Percentiles rank a stretch among this genome's conserved stretches.
These are phyloP conservation scores for Speoplatyrhinus poulsoni DNA, from an alignment of 2,113 vertebrate species.

Conservation along the genomic window DNA sequence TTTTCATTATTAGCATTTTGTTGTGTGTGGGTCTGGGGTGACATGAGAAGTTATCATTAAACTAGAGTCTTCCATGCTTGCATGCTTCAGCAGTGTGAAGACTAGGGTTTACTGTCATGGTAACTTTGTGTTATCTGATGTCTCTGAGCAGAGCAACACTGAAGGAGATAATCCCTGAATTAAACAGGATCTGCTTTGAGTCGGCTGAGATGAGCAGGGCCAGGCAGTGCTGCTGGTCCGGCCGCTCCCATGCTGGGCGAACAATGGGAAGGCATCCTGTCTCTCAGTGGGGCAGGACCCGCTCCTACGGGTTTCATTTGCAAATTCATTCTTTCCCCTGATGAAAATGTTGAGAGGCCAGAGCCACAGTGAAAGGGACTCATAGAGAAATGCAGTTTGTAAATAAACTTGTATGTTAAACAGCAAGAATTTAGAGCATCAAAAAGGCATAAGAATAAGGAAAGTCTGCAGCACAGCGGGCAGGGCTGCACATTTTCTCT, in stretches of 20 bases:
- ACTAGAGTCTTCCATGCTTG: constrained; percentile 73
- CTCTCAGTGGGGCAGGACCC: constrained; percentile 95
- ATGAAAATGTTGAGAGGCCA: constrained; percentile 94
- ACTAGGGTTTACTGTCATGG: constrained; percentile 89
- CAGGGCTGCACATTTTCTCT: constrained; percentile 15
- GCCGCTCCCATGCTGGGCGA: constrained; percentile 96
- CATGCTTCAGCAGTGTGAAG: constrained; percentile 77
- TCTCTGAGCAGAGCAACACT: constrained; percentile 89
- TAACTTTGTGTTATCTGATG: constrained; percentile 99
- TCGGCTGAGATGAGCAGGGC: constrained; percentile 92
- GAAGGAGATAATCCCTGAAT: constrained; percentile 99
- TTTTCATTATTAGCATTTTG: constrained; percentile 38
- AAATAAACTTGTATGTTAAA: constrained; percentile 93
- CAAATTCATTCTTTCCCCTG: constrained; percentile 92
- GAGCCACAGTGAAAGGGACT: constrained; percentile 89
- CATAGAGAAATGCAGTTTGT: constrained; percentile 95
- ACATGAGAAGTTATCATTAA: constrained; percentile 80
- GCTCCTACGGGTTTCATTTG: constrained; percentile 98
- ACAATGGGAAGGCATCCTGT: constrained; percentile 99
- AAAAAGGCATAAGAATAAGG: constrained; percentile 63
- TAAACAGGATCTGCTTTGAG: constrained; percentile 94
- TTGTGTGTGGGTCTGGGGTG: constrained; percentile 46
- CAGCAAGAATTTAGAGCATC: constrained; percentile 72
- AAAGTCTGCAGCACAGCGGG: constrained; percentile 65
- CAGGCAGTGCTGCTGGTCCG: constrained; percentile 91